A percentile compares a stretch with the other conserved stretches of the same genome.
Conservation (phyloP, 1,140 invertebrate species). For the Galendromus occidentalis region DNA sequence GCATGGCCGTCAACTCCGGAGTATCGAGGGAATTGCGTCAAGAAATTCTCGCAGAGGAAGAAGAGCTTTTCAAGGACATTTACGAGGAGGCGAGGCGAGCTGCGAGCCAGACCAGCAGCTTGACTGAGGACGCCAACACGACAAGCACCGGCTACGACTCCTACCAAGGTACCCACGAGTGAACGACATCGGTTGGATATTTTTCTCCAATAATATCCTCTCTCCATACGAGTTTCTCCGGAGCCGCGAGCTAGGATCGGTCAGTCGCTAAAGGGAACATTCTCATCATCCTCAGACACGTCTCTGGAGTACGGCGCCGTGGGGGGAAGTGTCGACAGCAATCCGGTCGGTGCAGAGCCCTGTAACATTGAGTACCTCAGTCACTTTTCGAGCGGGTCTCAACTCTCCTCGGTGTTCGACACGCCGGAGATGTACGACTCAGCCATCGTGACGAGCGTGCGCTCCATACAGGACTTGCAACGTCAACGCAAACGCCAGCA, state of each 20-base stretch:
- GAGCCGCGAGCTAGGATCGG: too few relatives aligned
- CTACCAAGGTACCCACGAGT: too few relatives aligned
- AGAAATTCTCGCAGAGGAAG: not conserved
- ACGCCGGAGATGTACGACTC: not conserved
- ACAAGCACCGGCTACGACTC: too few relatives aligned
- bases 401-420: not conserved
- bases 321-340: too few relatives aligned
- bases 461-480: slow-evolving; percentile 5
- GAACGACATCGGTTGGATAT: too few relatives aligned
- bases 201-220: too few relatives aligned
- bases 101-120: not conserved
- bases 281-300: not conserved
- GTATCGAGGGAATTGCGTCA: not conserved
- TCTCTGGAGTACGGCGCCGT: not conserved
- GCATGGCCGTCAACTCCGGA: not conserved
- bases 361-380: not conserved
- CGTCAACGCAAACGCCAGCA: slow-evolving; percentile 5
- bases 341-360: too few relatives aligned
- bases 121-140: not conserved
- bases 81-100: not conserved
- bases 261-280: too few relatives aligned
- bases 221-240: too few relatives aligned
- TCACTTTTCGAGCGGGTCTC: not conserved
- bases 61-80: not conserved
- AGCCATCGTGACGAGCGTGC: not conserved